These are phyloP conservation scores for Amphimedon queenslandica DNA, from an alignment of 37 sponge, comb jelly and placozoan species.

Conservation along the genomic window DNA sequence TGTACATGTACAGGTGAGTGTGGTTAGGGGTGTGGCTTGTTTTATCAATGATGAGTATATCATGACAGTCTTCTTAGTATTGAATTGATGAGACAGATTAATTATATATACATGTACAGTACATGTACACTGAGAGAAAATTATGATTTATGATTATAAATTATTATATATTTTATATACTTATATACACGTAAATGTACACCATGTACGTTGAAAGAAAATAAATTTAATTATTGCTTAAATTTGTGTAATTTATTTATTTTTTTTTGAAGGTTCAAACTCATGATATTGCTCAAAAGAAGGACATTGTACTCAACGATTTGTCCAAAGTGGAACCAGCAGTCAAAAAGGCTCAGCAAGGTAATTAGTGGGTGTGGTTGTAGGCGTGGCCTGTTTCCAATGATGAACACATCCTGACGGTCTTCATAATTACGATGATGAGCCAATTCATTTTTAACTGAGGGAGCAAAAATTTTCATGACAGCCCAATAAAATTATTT, in stretches of 20 bases:
- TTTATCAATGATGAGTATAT: too few species aligned
- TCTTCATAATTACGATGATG: neutral
- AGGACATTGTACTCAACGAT: slow-evolving; percentile 65
- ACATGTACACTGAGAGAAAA: too few species aligned
- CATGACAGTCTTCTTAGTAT: too few species aligned
- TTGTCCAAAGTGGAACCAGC: slow-evolving; percentile 97
- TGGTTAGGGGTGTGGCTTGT: too few species aligned
- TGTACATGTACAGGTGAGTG: slow-evolving; percentile 45
- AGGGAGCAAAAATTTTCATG: too few species aligned
- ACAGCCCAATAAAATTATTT: too few species aligned
- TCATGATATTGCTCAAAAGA: slow-evolving; percentile 61
- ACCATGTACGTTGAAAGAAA: too few species aligned
- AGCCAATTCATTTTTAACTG: too few species aligned
- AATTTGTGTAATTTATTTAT: too few species aligned
- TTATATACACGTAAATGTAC: too few species aligned
- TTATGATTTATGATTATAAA: neutral
- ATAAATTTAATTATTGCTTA: neutral
- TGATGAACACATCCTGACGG: neutral
- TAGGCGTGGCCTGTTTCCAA: neutral
- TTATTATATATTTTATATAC: neutral
- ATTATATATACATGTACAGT: too few species aligned
- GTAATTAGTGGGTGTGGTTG: slow-evolving; percentile 31
- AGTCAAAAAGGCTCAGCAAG: slow-evolving; percentile 87
- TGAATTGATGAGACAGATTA: too few species aligned
- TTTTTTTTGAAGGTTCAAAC: slow-evolving; percentile 30